A percentile compares a stretch with the other conserved stretches of the same genome.
Evolutionary conservation across 2,888 invertebrate genomes (phyloP).

Genomic region (Lasioglossum villosulum): DNA sequence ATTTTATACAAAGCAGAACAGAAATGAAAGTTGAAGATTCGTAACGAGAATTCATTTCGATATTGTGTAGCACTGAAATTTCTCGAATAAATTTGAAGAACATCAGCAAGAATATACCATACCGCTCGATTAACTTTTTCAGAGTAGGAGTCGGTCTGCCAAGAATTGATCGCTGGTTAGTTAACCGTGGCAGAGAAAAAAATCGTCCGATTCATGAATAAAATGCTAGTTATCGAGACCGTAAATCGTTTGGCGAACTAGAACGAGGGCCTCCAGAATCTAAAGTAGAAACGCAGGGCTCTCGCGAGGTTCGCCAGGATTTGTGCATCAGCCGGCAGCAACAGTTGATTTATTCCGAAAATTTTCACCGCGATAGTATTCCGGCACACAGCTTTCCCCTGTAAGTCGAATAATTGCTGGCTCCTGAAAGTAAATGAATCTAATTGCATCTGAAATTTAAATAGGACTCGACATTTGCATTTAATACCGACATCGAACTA

Average conservation of each 20-base stretch:
- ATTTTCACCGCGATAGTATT: conserved; percentile 67
- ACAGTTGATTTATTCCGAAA: conserved; percentile 76
- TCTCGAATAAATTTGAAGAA: not conserved
- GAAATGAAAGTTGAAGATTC: not conserved
- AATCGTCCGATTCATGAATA: conserved; percentile 69
- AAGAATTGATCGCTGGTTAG: conserved; percentile 40
- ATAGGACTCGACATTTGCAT: conserved; percentile 79
- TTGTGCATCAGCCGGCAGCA: conserved; percentile 53
- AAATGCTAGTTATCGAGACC: conserved; percentile 76
- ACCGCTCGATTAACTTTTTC: not conserved
- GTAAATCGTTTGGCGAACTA: conserved; percentile 68
- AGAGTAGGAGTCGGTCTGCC: not conserved
- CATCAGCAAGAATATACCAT: not conserved
- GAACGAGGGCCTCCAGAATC: conserved; percentile 11
- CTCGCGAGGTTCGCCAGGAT: conserved; percentile 56
- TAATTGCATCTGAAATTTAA: conserved; percentile 83
- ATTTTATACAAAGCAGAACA: too few relatives aligned
- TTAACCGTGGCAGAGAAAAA: conserved; percentile 5
- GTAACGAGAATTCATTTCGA: not conserved
- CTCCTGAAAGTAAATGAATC: conserved; percentile 79
- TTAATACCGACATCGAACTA: conserved; percentile 77
- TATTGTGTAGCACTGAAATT: not conserved
- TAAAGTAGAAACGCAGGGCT: conserved; percentile 51
- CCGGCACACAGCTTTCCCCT: conserved; percentile 39
- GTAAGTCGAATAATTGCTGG: conserved; percentile 71